Base-by-base conservation (phyloP, 2,113 vertebrate species). In the Ascaphus truei region DNA sequence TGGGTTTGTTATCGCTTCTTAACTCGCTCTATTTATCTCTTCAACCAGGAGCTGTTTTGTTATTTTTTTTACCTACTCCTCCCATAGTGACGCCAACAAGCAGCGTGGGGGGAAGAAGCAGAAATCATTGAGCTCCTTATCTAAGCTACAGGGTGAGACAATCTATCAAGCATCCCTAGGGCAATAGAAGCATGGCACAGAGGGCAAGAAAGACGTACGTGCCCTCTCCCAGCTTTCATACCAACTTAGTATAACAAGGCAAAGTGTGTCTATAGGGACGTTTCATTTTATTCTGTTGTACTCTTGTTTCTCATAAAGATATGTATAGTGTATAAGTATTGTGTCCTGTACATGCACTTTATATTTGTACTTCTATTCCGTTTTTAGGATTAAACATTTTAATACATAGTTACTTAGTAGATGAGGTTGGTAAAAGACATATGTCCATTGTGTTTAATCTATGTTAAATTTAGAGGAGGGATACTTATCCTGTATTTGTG, bases 81-180 rank as follows among this genome's bases (percentile, higher is more conserved):
- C 69, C 69, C 30, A 27, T 47, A 12, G 26, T 72, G 69, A 63
- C 51, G 69, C 48, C 69, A 55, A 25, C 43, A 41, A 16, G 60
- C 37, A 47, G 68, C 50, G 51, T 56, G 36, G 59, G 51, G 37
- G 48, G 23, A 12, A 12, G 20, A 68, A 59, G 37, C 37, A 61
- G 58, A 45, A 61, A 61, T 61, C 37, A 67, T 29, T 27, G 55
- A 59, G 55, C 43, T 50, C 30, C 31, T 59, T 36, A 33, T 55
- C 13, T 31, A 18, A 55, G 26, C 13, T 45, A 68, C 41, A 52
- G 48, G 62, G 47, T 25, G 33, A 39, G 31, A 56, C 31, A 23
- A 68, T 68, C 52, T 22, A 57, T 68, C 65, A 58, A 5, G 23
- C 20, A 22, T 47, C 41, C 65, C 52, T 30, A 3, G 7, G 65